These are phyloP conservation scores for Cordylochernes scorpioides DNA, from an alignment of 2,888 invertebrate species.

Conservation along the genomic window DNA sequence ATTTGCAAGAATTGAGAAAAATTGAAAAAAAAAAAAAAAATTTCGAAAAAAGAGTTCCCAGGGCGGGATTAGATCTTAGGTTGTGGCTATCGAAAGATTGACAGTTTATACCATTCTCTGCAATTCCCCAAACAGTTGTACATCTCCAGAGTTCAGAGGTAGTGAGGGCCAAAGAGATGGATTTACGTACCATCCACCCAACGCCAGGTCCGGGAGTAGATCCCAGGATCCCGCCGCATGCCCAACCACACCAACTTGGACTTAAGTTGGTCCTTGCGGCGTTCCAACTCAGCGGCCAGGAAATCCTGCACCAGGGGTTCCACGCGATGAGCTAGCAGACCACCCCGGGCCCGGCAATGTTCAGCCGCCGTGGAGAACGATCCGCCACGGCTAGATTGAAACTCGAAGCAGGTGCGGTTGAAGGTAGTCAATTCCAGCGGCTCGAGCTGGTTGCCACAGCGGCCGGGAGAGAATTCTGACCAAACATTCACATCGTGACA, in stretches of 20 bases:
- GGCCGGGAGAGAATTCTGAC: conserved; percentile 60
- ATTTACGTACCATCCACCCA: conserved; percentile 10
- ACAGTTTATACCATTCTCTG: too few relatives aligned
- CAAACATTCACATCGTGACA: too few relatives aligned
- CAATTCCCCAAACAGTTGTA: too few relatives aligned
- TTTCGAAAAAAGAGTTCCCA: too few relatives aligned
- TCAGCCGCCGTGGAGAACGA: conserved; percentile 51
- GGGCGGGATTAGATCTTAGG: too few relatives aligned
- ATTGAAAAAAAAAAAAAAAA: too few relatives aligned
- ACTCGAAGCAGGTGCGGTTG: conserved; percentile 62
- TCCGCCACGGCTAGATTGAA: conserved; percentile 49
- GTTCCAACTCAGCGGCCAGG: conserved; percentile 13
- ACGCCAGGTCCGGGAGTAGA: conserved; percentile 7
- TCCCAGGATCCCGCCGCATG: conserved; percentile 42
- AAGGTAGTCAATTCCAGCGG: conserved; percentile 47
- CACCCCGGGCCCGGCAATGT: conserved; percentile 33
- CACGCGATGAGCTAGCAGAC: conserved; percentile 17
- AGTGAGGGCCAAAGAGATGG: too few relatives aligned
- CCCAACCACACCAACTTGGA: conserved; percentile 75
- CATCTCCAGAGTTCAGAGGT: too few relatives aligned
- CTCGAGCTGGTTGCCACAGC: conserved; percentile 41
- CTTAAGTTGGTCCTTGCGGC: conserved; percentile 11
- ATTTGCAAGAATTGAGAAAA: too few relatives aligned
- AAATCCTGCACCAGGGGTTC: conserved; percentile 16
- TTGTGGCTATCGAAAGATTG: too few relatives aligned